Evolutionary conservation across 2,113 vertebrate species (phyloP).

Genomic region (Alexandromys fortis): DNA sequence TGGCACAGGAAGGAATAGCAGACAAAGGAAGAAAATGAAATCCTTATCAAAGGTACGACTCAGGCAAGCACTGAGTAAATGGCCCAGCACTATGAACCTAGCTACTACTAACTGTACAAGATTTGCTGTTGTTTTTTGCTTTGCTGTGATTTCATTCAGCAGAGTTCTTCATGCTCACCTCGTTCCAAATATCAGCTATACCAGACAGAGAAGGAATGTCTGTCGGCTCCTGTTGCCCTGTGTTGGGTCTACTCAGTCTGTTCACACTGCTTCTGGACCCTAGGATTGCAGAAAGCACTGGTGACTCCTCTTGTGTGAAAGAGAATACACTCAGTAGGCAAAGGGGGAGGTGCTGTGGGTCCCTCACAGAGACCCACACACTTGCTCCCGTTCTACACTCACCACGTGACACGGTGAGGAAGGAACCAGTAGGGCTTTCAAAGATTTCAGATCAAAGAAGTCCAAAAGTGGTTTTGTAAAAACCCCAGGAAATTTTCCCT

Average conservation of each 20-base stretch:
- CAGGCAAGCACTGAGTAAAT: not conserved
- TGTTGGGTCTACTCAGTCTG: not conserved
- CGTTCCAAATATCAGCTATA: not conserved
- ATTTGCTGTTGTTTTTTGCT: not conserved
- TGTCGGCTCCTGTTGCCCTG: not conserved
- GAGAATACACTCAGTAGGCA: not conserved
- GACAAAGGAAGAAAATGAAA: not conserved
- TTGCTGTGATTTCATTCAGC: not conserved
- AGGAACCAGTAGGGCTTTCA: slow-evolving; percentile 61
- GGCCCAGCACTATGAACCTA: not conserved
- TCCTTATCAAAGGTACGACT: not conserved
- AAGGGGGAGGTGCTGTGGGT: not conserved
- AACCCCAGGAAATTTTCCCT: slow-evolving; percentile 70
- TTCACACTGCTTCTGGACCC: not conserved
- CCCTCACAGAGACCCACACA: slow-evolving; percentile 13
- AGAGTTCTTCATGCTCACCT: not conserved
- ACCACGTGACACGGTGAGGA: slow-evolving; percentile 56
- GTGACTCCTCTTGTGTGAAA: slow-evolving; percentile 11
- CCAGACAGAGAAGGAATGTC: not conserved
- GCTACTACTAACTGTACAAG: not conserved
- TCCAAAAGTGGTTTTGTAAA: slow-evolving; percentile 66
- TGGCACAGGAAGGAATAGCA: not conserved
- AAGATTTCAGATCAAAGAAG: slow-evolving; percentile 67
- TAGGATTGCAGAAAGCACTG: slow-evolving; percentile 5
- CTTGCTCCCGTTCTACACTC: slow-evolving; percentile 34